Evolutionary conservation across 2,888 invertebrate species (phyloP).

Genomic region (Pterostichus niger): DNA sequence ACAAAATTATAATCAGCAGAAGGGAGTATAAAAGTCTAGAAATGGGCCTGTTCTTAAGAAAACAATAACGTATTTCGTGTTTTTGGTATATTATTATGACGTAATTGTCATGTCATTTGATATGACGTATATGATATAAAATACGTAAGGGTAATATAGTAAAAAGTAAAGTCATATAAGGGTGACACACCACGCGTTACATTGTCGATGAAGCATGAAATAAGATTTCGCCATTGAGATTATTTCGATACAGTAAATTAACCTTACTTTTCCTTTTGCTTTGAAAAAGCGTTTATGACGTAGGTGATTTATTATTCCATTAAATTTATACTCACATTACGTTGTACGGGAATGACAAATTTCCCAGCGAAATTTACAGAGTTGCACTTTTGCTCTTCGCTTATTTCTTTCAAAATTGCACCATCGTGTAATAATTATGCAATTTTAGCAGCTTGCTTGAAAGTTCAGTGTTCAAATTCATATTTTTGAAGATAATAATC

Average conservation of each 20-base stretch:
- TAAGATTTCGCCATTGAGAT: slow-evolving; percentile 18
- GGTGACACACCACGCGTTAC: background rate
- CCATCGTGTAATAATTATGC: background rate
- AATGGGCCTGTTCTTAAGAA: too few species aligned
- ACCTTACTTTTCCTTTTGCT: slow-evolving; percentile 8
- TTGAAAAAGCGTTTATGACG: slow-evolving; percentile 26
- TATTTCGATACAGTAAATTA: slow-evolving; percentile 34
- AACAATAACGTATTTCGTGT: too few species aligned
- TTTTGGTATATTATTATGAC: too few species aligned
- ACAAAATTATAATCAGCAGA: too few species aligned
- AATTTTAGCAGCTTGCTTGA: background rate
- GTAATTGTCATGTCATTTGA: too few species aligned
- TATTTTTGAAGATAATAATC: background rate
- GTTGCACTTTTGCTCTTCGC: background rate
- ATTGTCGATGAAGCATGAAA: slow-evolving; percentile 19
- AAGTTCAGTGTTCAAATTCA: slow-evolving; percentile 1
- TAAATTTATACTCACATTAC: slow-evolving; percentile 37
- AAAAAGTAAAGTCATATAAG: background rate
- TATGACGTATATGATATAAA: too few species aligned
- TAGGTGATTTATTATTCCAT: slow-evolving; percentile 54
- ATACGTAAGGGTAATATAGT: background rate
- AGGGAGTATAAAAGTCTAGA: too few species aligned
- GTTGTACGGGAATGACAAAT: slow-evolving; percentile 9
- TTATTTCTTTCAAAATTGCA: background rate
- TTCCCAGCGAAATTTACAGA: slow-evolving; percentile 1